These are phyloP conservation scores for Rhinopomastus cyanomelas DNA, from an alignment of 2,113 vertebrate species.

Conservation along the genomic window DNA sequence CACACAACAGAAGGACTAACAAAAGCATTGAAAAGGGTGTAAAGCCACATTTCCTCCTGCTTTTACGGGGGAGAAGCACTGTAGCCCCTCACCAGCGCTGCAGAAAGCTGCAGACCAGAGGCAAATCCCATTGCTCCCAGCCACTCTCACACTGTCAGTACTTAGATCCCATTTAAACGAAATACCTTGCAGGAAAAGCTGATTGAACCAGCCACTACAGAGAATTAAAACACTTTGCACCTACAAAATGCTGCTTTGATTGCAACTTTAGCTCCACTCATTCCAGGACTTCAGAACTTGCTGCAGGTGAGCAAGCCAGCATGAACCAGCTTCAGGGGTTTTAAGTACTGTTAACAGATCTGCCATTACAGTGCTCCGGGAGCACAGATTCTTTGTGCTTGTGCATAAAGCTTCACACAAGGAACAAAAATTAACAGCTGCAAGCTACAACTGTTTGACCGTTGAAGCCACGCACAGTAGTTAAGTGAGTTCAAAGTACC, in stretches of 20 bases:
- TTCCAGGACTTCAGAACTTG: constrained; percentile 10
- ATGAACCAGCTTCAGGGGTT: neutral
- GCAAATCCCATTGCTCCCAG: neutral
- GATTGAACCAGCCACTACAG: neutral
- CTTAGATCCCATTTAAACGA: constrained; percentile 1
- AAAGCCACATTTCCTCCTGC: constrained; percentile 41
- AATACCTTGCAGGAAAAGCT: neutral
- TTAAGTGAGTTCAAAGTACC: constrained; percentile 47
- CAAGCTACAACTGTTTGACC: constrained; percentile 39
- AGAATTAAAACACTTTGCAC: neutral
- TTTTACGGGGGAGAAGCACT: constrained; percentile 10
- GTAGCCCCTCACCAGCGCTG: neutral
- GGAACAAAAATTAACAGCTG: constrained; percentile 46
- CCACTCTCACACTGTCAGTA: neutral
- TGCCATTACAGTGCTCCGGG: constrained; percentile 47
- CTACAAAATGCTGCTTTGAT: constrained; percentile 4
- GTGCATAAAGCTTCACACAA: constrained; percentile 38
- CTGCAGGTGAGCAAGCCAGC: constrained; percentile 40
- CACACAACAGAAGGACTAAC: constrained; percentile 46
- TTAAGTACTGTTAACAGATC: constrained; percentile 31
- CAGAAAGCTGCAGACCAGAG: neutral
- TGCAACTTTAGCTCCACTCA: neutral
- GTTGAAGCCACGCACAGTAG: constrained; percentile 34
- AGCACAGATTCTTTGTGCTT: constrained; percentile 46
- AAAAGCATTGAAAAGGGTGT: constrained; percentile 54